A percentile compares a stretch with the other conserved stretches of the same genome.
phyloP scores from a whole-genome alignment of 2,113 vertebrate species.

The Paralichthys olivaceus region DNA sequence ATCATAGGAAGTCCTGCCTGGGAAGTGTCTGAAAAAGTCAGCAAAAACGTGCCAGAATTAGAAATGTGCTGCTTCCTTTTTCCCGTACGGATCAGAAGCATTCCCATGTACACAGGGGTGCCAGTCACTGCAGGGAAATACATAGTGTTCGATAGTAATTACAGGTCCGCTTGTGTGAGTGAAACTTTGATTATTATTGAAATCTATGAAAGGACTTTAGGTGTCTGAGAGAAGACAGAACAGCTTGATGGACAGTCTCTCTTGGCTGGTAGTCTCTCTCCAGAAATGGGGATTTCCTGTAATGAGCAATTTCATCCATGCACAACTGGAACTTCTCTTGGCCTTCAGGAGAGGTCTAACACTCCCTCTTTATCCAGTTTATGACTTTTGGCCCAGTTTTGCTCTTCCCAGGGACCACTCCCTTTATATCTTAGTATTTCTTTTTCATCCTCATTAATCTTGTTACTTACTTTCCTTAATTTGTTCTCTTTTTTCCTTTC shows the following conservation, averaged over 20 bases:
- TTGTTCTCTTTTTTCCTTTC: neutral
- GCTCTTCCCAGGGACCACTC: slow-evolving; percentile 32
- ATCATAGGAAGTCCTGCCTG: slow-evolving; percentile 39
- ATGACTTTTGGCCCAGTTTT: slow-evolving; percentile 24
- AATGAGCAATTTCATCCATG: slow-evolving; percentile 64
- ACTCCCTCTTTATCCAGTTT: slow-evolving; percentile 26
- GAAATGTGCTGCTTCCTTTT: slow-evolving; percentile 28
- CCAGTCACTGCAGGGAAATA: neutral
- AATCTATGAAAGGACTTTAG: slow-evolving; percentile 8
- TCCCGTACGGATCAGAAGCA: neutral
- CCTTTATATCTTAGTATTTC: slow-evolving; percentile 22
- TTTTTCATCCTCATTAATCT: slow-evolving; percentile 26
- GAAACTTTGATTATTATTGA: slow-evolving; percentile 21
- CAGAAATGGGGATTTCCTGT: slow-evolving; percentile 71
- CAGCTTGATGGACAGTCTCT: slow-evolving; percentile 30
- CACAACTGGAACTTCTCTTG: slow-evolving; percentile 58
- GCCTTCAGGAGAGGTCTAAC: slow-evolving; percentile 20
- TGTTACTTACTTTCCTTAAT: neutral
- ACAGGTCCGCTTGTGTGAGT: slow-evolving; percentile 13
- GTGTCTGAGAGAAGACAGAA: slow-evolving; percentile 23
- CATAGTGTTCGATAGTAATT: slow-evolving; percentile 12
- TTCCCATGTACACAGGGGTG: neutral
- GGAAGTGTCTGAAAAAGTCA: slow-evolving; percentile 24
- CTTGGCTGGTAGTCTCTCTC: slow-evolving; percentile 24
- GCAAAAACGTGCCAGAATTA: slow-evolving; percentile 17